These are phyloP conservation scores for Aptenodytes forsteri DNA, from an alignment of 2,113 vertebrate species.

Conservation along the genomic window DNA sequence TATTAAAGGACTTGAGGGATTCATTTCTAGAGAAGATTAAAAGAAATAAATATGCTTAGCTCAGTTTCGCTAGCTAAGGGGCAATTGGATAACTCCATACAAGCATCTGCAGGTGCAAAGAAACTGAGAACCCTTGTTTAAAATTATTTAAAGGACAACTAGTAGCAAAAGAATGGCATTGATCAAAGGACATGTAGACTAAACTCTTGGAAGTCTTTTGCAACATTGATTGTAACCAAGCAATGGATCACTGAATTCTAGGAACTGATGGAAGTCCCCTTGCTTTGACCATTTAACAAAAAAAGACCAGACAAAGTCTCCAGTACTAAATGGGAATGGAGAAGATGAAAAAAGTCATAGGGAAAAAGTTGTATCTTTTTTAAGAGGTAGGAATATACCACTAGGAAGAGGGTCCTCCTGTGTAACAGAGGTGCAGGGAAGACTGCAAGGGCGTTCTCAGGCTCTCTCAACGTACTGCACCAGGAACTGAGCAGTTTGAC, in stretches of 20 bases:
- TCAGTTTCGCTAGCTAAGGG: not conserved
- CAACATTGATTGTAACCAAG: not conserved
- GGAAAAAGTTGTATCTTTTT: not conserved
- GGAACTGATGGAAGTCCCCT: not conserved
- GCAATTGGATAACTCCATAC: not conserved
- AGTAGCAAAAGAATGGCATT: not conserved
- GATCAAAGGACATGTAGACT: not conserved
- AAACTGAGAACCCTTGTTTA: not conserved
- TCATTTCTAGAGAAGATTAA: constrained; percentile 14
- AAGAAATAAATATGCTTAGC: constrained; percentile 2
- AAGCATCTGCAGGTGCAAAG: constrained; percentile 1
- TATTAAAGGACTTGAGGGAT: not conserved
- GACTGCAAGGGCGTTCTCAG: not conserved
- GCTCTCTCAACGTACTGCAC: not conserved
- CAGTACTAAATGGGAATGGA: not conserved
- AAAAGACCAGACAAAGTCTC: not conserved
- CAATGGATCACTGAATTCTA: not conserved
- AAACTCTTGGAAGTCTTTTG: not conserved
- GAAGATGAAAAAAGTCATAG: not conserved
- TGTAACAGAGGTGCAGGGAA: not conserved
- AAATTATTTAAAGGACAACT: not conserved
- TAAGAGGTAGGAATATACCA: not conserved
- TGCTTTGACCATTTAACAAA: not conserved
- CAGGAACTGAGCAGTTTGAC: not conserved
- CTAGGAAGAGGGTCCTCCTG: not conserved